phyloP scores from a whole-genome alignment of 2,113 vertebrate genomes.

The Istiophorus platypterus region DNA sequence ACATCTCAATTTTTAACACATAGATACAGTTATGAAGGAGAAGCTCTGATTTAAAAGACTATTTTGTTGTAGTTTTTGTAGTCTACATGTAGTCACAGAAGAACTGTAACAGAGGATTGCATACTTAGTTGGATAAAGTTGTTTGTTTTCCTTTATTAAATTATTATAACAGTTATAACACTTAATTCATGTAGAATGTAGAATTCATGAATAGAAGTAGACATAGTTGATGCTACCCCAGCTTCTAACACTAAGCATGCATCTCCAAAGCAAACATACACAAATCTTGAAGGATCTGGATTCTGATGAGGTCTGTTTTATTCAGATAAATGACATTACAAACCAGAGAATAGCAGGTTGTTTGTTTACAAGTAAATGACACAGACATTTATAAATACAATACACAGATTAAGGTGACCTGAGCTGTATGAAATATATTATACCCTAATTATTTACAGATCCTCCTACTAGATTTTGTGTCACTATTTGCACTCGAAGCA shows the following conservation, averaged over 20 bases:
- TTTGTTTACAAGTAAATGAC: constrained; percentile 10
- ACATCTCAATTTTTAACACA: constrained; percentile 27
- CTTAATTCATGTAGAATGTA: not conserved
- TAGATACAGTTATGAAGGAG: constrained; percentile 34
- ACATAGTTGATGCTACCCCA: not conserved
- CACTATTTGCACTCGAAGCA: not conserved
- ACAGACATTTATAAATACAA: not conserved
- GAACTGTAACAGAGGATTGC: too few species aligned
- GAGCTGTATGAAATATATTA: not conserved
- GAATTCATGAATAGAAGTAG: not conserved
- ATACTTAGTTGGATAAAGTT: too few species aligned
- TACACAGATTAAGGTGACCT: not conserved
- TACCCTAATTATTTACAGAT: not conserved
- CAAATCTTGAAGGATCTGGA: constrained; percentile 12
- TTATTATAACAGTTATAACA: not conserved
- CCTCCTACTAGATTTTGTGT: constrained; percentile 3
- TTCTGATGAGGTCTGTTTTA: constrained; percentile 31
- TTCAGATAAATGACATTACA: constrained; percentile 32
- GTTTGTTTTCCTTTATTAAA: too few species aligned
- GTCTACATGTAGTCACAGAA: too few species aligned
- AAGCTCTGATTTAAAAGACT: constrained; percentile 33
- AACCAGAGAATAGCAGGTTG: not conserved
- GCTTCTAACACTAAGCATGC: not conserved
- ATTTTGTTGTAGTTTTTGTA: not conserved
- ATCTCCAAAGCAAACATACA: constrained; percentile 13